Conservation (phyloP, 2,113 vertebrate genomes). For the Edolisoma coerulescens region DNA sequence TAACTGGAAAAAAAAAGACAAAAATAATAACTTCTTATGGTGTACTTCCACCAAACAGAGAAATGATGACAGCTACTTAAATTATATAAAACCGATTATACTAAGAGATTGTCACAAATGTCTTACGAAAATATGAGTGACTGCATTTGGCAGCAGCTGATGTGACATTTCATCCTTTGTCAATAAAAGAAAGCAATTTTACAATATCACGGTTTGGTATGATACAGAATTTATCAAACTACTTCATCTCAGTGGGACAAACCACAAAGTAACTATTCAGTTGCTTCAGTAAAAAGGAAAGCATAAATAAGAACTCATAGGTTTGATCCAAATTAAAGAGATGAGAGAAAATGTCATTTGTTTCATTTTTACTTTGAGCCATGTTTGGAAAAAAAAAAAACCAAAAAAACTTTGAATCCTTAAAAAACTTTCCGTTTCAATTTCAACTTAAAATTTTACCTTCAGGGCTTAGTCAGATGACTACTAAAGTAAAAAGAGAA, state of each 20-base stretch:
- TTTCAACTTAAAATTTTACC: not conserved
- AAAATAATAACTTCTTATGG: not conserved
- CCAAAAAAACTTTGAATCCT: not conserved
- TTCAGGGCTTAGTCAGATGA: not conserved
- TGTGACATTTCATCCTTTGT: not conserved
- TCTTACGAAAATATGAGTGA: not conserved
- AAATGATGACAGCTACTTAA: not conserved
- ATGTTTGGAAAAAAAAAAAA: not conserved
- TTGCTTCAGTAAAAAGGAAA: not conserved
- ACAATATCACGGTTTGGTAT: not conserved
- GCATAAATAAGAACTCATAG: not conserved
- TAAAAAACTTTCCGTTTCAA: not conserved
- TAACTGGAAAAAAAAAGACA: not conserved
- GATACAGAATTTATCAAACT: not conserved
- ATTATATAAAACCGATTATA: slow-evolving; percentile 11
- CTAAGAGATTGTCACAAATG: slow-evolving; percentile 1
- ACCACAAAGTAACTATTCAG: not conserved
- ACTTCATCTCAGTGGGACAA: not conserved
- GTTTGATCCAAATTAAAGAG: not conserved
- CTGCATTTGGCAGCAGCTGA: not conserved
- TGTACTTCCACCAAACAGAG: not conserved
- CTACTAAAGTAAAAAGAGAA: not conserved
- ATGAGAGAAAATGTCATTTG: not conserved
- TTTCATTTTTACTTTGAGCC: not conserved
- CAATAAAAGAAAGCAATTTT: not conserved